Evolutionary conservation across 2,113 vertebrate genomes (phyloP).

Genomic region (Mormyrus lacerda): DNA sequence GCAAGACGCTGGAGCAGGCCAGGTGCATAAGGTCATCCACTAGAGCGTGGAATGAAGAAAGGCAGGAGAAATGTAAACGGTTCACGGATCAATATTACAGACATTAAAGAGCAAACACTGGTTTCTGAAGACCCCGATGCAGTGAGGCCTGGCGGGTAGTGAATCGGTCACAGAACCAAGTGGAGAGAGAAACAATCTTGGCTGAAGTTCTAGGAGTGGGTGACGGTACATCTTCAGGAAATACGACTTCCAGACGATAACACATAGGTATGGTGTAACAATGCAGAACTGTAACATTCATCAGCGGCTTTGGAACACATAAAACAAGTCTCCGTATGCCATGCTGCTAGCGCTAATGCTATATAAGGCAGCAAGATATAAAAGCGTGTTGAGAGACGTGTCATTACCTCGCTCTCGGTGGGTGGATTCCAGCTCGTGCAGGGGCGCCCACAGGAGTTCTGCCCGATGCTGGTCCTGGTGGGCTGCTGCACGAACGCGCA

Average conservation of each 20-base stretch:
- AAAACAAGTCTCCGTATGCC: neutral
- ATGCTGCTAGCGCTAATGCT: neutral
- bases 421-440: slow-evolving; percentile 63
- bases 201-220: neutral
- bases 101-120: neutral
- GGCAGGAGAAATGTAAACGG: neutral
- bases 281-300: neutral
- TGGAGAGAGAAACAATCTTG: neutral
- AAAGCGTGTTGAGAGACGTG: neutral
- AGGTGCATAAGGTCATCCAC: slow-evolving; percentile 86
- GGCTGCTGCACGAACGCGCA: slow-evolving; percentile 67
- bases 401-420: slow-evolving; percentile 70
- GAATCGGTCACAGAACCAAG: neutral
- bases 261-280: neutral
- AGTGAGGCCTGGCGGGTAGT: neutral
- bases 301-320: neutral
- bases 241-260: no score
- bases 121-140: neutral
- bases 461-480: slow-evolving; percentile 75
- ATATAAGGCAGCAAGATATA: neutral
- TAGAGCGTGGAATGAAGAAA: slow-evolving; percentile 41
- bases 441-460: slow-evolving; percentile 80
- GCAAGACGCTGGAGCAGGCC: slow-evolving; percentile 88
- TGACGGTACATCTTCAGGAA: neutral
- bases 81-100: neutral